Conservation (phyloP, 2,888 invertebrate species). For the Plagodis pulveraria region DNA sequence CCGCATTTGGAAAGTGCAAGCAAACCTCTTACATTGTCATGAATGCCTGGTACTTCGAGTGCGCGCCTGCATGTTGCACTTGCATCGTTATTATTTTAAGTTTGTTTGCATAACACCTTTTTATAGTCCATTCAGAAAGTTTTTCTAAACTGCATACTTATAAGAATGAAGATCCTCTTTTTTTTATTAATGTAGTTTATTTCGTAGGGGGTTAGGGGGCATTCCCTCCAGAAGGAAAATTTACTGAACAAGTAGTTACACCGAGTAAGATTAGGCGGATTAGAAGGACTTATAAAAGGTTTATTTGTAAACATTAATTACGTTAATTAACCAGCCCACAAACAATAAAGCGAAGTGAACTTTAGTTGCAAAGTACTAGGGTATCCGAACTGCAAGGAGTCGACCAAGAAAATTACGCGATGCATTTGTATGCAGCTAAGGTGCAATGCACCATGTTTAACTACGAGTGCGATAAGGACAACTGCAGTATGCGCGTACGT, state of each 20-base stretch:
- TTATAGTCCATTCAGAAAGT: no score
- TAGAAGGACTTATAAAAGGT: neutral
- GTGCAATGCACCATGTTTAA: slow-evolving; percentile 14
- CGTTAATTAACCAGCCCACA: neutral
- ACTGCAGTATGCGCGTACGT: slow-evolving; percentile 55
- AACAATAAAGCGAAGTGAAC: slow-evolving; percentile 49
- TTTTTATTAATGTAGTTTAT: no score
- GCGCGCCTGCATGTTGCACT: slow-evolving; percentile 47
- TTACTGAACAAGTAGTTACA: no score
- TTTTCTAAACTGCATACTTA: no score
- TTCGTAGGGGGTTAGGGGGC: no score
- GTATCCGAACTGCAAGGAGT: slow-evolving; percentile 60
- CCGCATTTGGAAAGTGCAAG: slow-evolving; percentile 52
- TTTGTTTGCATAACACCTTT: neutral
- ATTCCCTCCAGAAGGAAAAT: no score
- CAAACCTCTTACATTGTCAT: slow-evolving; percentile 51
- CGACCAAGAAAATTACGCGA: slow-evolving; percentile 63
- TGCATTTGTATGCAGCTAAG: slow-evolving; percentile 67
- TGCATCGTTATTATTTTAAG: neutral
- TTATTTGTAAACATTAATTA: neutral
- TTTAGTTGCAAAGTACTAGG: slow-evolving; percentile 70
- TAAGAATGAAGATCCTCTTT: no score
- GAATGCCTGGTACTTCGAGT: slow-evolving; percentile 68
- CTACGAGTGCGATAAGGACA: slow-evolving; percentile 64
- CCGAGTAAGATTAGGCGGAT: no score